Percentiles rank a stretch among this genome's conserved stretches.
phyloP scores from a whole-genome alignment of 2,888 invertebrate species.

The Elegia similella region DNA sequence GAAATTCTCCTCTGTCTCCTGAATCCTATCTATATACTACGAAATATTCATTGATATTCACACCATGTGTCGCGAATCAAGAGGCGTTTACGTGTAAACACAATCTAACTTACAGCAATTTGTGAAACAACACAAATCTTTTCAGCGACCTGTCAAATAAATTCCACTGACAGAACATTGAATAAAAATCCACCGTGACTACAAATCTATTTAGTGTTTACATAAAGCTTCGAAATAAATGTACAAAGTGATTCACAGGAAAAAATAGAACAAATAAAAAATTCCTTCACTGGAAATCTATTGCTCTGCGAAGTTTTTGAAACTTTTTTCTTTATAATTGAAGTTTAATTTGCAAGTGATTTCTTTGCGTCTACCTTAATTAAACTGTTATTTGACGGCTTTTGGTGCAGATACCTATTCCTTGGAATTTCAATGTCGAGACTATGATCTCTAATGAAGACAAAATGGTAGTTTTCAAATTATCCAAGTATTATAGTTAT shows the following conservation, averaged over 20 bases:
- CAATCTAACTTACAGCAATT: conserved; percentile 20
- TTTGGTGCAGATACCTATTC: no score
- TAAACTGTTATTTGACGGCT: background rate
- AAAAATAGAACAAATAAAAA: conserved; percentile 4
- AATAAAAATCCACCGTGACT: conserved; percentile 21
- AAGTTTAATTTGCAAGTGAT: background rate
- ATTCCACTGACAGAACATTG: conserved; percentile 29
- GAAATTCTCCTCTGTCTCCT: no score
- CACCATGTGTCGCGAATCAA: conserved; percentile 28
- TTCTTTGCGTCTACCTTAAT: background rate
- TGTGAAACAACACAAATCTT: conserved; percentile 32
- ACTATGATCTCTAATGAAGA: no score
- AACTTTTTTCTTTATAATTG: conserved; percentile 11
- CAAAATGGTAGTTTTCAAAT: background rate
- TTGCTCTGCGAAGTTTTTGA: background rate
- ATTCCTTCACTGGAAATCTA: background rate
- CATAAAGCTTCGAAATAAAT: conserved; percentile 23
- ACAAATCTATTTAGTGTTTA: conserved; percentile 20
- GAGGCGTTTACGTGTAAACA: conserved; percentile 16
- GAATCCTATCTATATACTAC: background rate
- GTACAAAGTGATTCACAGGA: conserved; percentile 8
- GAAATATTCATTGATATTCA: conserved; percentile 22
- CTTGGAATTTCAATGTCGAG: no score
- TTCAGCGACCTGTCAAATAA: conserved; percentile 34
- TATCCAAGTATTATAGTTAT: no score